Conservation (phyloP, 2,797 vertebrate genomes). For the Lacerta agilis region DNA sequence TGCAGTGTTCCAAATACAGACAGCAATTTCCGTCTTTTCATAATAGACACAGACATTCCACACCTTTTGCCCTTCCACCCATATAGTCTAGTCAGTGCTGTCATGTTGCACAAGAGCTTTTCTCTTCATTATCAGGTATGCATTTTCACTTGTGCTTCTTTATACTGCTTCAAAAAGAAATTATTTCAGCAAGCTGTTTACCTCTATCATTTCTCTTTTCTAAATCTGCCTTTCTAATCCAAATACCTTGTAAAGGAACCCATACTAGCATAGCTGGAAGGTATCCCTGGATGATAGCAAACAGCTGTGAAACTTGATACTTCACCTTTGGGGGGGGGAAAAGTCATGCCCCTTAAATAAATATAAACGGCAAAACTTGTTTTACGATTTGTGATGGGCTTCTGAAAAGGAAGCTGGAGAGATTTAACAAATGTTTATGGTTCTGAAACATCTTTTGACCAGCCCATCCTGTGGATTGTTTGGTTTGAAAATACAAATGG, state of each 20-base stretch:
- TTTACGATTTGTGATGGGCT: neutral
- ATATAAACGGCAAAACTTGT: neutral
- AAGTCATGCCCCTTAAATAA: neutral
- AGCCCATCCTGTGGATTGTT: slow-evolving; percentile 4
- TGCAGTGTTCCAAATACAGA: slow-evolving; percentile 60
- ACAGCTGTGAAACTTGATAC: neutral
- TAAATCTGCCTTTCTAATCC: neutral
- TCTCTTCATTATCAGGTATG: slow-evolving; percentile 33
- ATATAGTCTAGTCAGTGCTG: slow-evolving; percentile 70
- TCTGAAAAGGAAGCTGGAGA: neutral
- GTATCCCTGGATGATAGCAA: slow-evolving; percentile 18
- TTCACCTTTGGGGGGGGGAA: slow-evolving; percentile 45
- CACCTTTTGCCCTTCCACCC: slow-evolving; percentile 73
- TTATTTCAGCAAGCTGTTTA: neutral
- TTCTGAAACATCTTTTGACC: neutral
- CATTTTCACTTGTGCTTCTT: slow-evolving; percentile 58
- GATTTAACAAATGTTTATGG: neutral
- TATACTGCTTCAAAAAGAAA: slow-evolving; percentile 2
- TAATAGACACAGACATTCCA: slow-evolving; percentile 70
- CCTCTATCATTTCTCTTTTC: neutral
- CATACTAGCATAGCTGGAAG: neutral
- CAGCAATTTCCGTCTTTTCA: slow-evolving; percentile 75
- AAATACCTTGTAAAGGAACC: neutral
- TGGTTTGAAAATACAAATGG: neutral
- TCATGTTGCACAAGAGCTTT: slow-evolving; percentile 45